Evolutionary conservation across 1,140 invertebrate species (phyloP).

Genomic region (Atta colombica): DNA sequence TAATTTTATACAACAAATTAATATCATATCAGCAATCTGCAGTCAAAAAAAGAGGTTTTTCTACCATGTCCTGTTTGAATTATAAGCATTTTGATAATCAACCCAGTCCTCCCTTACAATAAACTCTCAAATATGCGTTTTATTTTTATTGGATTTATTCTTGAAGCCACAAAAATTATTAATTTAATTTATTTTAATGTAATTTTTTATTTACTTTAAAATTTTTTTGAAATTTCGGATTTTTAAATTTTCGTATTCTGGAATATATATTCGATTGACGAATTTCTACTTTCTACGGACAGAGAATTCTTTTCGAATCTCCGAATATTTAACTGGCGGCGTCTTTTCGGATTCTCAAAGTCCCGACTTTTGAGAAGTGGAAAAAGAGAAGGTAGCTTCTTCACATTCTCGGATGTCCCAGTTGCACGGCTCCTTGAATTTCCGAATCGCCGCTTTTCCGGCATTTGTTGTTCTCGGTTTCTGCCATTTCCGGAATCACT

Average conservation of each 20-base stretch:
- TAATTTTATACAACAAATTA: too few species aligned
- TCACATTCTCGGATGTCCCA: conserved; percentile 34
- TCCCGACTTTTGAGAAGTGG: conserved; percentile 15
- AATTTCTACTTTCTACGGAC: background rate
- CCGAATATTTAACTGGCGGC: conserved; percentile 34
- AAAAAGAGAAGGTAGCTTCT: background rate
- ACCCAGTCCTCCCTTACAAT: too few species aligned
- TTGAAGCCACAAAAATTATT: too few species aligned
- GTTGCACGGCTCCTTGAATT: conserved; percentile 41
- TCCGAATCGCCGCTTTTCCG: conserved; percentile 38
- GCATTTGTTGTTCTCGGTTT: conserved; percentile 39
- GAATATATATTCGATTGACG: background rate
- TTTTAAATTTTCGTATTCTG: conserved; percentile 14
- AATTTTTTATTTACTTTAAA: too few species aligned
- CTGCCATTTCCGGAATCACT: conserved; percentile 43
- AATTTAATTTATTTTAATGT: too few species aligned
- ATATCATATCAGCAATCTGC: too few species aligned
- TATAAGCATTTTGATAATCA: too few species aligned
- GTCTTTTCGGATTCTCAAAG: conserved; percentile 22
- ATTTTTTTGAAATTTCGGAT: background rate
- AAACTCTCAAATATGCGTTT: too few species aligned
- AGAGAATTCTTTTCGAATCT: background rate
- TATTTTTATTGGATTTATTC: too few species aligned
- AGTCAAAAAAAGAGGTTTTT: too few species aligned
- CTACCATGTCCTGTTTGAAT: too few species aligned